Evolutionary conservation across 2,797 vertebrate genomes (phyloP).

Genomic region (Oryzias dopingdopingensis): DNA sequence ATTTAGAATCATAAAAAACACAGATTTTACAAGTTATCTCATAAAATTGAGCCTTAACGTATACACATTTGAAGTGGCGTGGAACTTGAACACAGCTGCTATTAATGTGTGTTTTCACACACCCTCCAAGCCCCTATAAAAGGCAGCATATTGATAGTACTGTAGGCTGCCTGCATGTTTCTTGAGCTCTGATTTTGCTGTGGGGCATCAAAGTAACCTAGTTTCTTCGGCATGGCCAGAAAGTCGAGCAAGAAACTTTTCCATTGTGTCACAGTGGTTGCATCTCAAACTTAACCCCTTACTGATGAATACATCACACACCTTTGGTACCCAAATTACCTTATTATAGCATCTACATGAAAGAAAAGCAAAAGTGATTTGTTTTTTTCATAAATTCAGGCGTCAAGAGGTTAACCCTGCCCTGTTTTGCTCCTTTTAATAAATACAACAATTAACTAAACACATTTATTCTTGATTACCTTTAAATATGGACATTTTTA

Average conservation of each 20-base stretch:
- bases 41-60: too few species aligned
- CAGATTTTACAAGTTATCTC: too few species aligned
- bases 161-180: conserved; percentile 67
- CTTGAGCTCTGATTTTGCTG: conserved; percentile 49
- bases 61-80: not conserved
- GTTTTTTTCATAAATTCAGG: too few species aligned
- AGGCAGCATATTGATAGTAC: conserved; percentile 60
- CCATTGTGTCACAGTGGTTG: conserved; percentile 30
- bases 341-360: conserved; percentile 8
- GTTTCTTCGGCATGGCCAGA: conserved; percentile 56
- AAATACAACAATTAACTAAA: not conserved
- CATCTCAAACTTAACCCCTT: conserved; percentile 23
- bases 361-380: not conserved
- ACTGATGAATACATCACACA: conserved; percentile 18
- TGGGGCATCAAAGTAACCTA: conserved; percentile 68
- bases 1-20: too few species aligned
- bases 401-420: too few species aligned
- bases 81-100: not conserved
- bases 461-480: not conserved
- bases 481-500: conserved; percentile 13
- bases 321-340: conserved; percentile 19
- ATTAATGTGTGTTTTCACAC: conserved; percentile 7
- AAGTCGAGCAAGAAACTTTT: conserved; percentile 28
- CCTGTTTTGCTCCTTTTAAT: too few species aligned
- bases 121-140: conserved; percentile 27